Evolutionary conservation across 2,797 vertebrate species (phyloP).

Genomic region (Cryptoprocta ferox): DNA sequence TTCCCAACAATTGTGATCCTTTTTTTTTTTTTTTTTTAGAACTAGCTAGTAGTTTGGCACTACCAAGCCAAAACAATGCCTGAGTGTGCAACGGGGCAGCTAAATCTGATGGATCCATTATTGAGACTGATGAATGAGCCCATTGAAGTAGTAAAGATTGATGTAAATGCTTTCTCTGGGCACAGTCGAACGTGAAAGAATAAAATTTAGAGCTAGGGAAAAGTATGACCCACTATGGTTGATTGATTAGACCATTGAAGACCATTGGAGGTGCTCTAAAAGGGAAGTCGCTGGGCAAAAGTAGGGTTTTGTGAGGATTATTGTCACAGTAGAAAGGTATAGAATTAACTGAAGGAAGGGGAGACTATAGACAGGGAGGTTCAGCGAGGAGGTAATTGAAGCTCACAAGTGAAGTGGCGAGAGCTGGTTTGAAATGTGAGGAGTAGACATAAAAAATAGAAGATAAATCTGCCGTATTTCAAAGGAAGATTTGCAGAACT

Average conservation of each 20-base stretch:
- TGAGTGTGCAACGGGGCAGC: background rate
- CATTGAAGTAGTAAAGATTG: background rate
- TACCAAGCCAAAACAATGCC: background rate
- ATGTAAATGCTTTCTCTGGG: constrained; percentile 15
- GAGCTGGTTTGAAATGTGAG: background rate
- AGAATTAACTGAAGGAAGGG: constrained; percentile 1
- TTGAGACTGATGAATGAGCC: background rate
- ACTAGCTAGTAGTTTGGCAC: background rate
- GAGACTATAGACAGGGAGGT: background rate
- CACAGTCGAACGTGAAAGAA: background rate
- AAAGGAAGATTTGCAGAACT: constrained; percentile 3
- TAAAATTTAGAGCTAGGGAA: constrained; percentile 16
- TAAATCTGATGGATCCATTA: background rate
- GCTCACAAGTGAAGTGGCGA: background rate
- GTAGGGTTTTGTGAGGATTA: background rate
- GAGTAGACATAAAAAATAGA: background rate
- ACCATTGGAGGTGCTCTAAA: background rate
- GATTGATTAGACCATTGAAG: background rate
- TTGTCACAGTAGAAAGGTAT: background rate
- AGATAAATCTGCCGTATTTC: background rate
- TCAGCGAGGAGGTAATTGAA: background rate
- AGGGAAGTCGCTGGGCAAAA: background rate
- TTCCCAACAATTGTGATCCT: background rate
- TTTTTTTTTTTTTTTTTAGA: background rate
- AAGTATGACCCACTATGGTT: background rate